phyloP scores from a whole-genome alignment of 2,797 vertebrate species.

The Chloroceryle amazona region DNA sequence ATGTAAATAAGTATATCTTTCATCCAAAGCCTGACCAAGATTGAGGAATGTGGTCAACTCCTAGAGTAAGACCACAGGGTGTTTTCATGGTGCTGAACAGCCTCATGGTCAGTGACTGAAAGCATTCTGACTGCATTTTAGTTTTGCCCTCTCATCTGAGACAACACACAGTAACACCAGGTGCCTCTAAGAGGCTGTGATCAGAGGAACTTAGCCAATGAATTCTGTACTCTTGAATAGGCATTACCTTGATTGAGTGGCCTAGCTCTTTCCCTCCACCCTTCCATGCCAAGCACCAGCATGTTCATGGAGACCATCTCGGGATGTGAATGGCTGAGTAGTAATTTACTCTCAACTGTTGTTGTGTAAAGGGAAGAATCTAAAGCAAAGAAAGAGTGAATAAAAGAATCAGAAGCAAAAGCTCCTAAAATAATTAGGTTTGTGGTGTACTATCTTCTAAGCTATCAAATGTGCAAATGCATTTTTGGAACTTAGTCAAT shows the following conservation, averaged over 20 bases:
- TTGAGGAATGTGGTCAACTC: background rate
- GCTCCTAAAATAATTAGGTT: background rate
- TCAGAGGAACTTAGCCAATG: background rate
- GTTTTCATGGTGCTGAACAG: background rate
- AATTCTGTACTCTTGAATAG: background rate
- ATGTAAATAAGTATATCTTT: background rate
- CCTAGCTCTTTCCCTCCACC: background rate
- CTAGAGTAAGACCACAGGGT: background rate
- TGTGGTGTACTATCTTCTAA: background rate
- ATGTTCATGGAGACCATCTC: background rate
- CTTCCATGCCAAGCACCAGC: background rate
- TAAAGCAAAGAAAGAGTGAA: background rate
- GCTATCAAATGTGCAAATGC: background rate
- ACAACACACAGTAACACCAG: rapidly evolving
- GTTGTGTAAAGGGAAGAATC: background rate
- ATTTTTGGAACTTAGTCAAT: background rate
- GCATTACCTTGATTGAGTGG: background rate
- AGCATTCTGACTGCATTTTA: background rate
- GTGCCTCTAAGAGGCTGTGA: background rate
- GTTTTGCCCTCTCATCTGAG: background rate
- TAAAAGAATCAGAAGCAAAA: background rate
- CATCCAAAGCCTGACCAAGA: background rate
- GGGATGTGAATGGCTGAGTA: background rate
- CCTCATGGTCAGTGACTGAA: background rate
- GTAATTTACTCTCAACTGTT: background rate